Evolutionary conservation across 2,888 invertebrate species (phyloP).

Genomic region (Oscheius sp.): DNA sequence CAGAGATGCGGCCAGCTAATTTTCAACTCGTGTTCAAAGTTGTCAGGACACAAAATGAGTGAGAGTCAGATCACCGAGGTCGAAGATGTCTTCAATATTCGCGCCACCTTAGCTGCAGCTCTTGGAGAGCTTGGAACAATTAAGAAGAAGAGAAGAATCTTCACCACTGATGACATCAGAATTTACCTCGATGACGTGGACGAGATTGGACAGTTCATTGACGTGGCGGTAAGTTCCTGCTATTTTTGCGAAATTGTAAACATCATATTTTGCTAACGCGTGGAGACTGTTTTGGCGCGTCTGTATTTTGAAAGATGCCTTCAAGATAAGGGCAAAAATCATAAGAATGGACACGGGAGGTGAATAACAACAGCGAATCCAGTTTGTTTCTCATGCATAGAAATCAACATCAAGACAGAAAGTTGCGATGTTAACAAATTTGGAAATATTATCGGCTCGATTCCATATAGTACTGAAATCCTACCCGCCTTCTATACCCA

Average conservation of each 20-base stretch:
- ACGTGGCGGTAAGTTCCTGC: conserved; percentile 36
- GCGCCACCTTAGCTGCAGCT: conserved; percentile 41
- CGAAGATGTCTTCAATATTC: conserved; percentile 41
- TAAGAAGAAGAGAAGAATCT: conserved; percentile 42
- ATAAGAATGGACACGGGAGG: too few relatives aligned
- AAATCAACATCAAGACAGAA: too few relatives aligned
- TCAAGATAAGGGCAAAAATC: too few relatives aligned
- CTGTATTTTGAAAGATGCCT: too few relatives aligned
- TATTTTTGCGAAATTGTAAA: not conserved
- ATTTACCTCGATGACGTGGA: conserved; percentile 44
- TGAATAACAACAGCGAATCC: too few relatives aligned
- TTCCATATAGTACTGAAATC: too few relatives aligned
- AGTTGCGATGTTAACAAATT: too few relatives aligned
- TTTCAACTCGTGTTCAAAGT: conserved; percentile 36
- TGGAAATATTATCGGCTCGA: too few relatives aligned
- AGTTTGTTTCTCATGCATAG: too few relatives aligned
- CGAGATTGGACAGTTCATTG: conserved; percentile 43
- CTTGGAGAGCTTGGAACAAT: conserved; percentile 39
- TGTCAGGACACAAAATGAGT: conserved; percentile 41
- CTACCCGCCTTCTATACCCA: too few relatives aligned
- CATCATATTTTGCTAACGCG: conserved; percentile 8
- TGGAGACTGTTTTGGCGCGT: not conserved
- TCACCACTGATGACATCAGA: conserved; percentile 36
- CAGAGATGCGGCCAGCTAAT: conserved; percentile 43
- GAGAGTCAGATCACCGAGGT: conserved; percentile 39